These are phyloP conservation scores for Prionailurus bengalensis DNA, from an alignment of 2,113 vertebrate genomes.

Conservation along the genomic window DNA sequence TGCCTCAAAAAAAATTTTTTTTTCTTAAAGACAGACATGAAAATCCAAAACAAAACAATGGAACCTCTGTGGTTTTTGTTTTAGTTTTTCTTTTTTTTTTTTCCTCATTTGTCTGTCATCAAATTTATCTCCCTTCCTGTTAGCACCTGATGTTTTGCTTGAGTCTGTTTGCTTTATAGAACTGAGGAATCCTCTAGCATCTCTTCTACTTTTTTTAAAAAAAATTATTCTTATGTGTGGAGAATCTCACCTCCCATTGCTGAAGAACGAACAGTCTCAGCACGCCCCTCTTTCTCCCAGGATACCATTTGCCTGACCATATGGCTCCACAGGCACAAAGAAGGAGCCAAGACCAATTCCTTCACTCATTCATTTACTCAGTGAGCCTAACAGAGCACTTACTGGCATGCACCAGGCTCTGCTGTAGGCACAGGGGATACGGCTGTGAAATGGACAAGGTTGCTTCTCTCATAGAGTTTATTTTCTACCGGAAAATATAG, in stretches of 20 bases:
- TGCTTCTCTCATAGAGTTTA: not conserved
- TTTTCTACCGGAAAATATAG: not conserved
- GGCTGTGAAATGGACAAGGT: not conserved
- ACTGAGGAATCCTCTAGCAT: not conserved
- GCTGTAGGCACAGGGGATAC: not conserved
- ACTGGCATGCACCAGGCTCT: not conserved
- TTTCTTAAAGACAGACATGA: not conserved
- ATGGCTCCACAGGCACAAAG: too few species aligned
- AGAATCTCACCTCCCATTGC: not conserved
- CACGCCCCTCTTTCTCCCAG: not conserved
- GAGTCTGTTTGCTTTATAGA: constrained; percentile 5
- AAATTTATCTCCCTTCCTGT: not conserved
- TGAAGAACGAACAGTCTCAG: not conserved
- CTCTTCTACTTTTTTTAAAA: not conserved
- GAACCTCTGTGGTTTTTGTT: not conserved
- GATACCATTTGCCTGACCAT: not conserved
- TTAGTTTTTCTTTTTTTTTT: too few species aligned
- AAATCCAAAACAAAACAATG: not conserved
- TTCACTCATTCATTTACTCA: not conserved
- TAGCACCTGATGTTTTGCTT: not conserved
- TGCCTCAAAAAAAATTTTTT: not conserved
- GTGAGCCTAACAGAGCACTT: not conserved
- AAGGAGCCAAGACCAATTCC: not conserved
- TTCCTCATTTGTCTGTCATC: not conserved
- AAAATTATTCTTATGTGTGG: not conserved